Evolutionary conservation across 2,113 vertebrate genomes (phyloP).

Genomic region (Agelaius phoeniceus): DNA sequence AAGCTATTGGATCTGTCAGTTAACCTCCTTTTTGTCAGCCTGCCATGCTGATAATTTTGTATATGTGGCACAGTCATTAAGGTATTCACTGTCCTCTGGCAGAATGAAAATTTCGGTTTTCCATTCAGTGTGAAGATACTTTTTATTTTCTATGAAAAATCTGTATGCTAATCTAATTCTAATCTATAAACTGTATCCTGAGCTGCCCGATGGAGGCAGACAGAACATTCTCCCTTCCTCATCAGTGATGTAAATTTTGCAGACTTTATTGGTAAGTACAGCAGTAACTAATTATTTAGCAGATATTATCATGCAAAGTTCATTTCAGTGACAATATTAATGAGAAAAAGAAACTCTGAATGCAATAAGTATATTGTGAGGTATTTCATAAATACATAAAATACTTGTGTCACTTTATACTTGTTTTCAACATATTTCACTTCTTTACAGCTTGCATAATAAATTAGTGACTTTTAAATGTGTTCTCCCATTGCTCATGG

Average conservation of each 20-base stretch:
- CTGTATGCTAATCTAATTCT: not conserved
- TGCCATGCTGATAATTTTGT: constrained; percentile 20
- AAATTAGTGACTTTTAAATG: constrained; percentile 24
- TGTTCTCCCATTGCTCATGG: constrained; percentile 19
- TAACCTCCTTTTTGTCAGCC: constrained; percentile 46
- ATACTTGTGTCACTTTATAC: not conserved
- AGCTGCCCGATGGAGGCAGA: not conserved
- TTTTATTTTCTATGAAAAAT: not conserved
- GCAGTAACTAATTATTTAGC: not conserved
- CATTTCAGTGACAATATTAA: not conserved
- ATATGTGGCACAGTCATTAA: not conserved
- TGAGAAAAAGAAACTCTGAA: not conserved
- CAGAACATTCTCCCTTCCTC: not conserved
- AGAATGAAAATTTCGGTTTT: not conserved
- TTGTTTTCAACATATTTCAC: not conserved
- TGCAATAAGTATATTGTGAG: not conserved
- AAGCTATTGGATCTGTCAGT: constrained; percentile 40
- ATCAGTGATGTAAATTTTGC: not conserved
- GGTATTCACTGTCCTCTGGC: not conserved
- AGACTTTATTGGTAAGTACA: not conserved
- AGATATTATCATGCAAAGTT: not conserved
- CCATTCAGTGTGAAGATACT: not conserved
- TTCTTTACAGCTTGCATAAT: constrained; percentile 29
- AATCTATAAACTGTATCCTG: not conserved
- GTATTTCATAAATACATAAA: constrained; percentile 8